Evolutionary conservation across 1,140 invertebrate species (phyloP).

Genomic region (Hypsibius dujardini): DNA sequence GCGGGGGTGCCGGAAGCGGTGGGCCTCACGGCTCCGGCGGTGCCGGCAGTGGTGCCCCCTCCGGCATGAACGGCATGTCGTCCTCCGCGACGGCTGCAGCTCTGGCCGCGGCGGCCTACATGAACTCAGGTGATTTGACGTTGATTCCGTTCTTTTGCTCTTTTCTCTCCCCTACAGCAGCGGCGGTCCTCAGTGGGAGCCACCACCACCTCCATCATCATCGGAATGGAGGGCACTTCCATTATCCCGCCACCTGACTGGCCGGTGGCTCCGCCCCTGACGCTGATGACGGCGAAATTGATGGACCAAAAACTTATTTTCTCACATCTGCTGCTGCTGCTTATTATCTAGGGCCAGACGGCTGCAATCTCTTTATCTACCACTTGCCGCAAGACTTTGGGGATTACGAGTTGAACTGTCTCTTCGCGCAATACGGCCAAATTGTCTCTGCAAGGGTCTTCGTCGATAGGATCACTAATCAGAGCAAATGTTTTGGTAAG

Average conservation of each 20-base stretch:
- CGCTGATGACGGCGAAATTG: no score
- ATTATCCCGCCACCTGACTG: neutral
- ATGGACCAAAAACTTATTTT: slow-evolving; percentile 18
- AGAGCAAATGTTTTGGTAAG: slow-evolving; percentile 93
- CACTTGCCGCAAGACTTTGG: slow-evolving; percentile 93
- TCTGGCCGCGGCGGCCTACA: neutral
- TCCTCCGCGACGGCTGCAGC: neutral
- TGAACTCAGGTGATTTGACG: neutral
- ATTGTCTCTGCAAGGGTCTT: slow-evolving; percentile 97
- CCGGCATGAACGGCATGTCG: neutral
- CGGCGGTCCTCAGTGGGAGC: neutral
- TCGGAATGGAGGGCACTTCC: no score
- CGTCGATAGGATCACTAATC: slow-evolving; percentile 95
- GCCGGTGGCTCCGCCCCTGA: no score
- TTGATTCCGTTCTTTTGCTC: neutral
- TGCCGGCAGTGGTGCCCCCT: no score
- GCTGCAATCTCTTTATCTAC: slow-evolving; percentile 95
- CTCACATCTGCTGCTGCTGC: slow-evolving; percentile 16
- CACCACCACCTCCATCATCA: no score
- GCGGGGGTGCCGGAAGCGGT: no score
- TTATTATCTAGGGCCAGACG: slow-evolving; percentile 68
- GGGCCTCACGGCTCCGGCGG: no score
- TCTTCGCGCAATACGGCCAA: slow-evolving; percentile 85
- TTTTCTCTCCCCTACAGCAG: no score
- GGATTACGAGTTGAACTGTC: slow-evolving; percentile 78